Percentiles rank a stretch among this genome's conserved stretches.
Evolutionary conservation across 2,113 vertebrate genomes (phyloP).

Genomic region (Alosa alosa): DNA sequence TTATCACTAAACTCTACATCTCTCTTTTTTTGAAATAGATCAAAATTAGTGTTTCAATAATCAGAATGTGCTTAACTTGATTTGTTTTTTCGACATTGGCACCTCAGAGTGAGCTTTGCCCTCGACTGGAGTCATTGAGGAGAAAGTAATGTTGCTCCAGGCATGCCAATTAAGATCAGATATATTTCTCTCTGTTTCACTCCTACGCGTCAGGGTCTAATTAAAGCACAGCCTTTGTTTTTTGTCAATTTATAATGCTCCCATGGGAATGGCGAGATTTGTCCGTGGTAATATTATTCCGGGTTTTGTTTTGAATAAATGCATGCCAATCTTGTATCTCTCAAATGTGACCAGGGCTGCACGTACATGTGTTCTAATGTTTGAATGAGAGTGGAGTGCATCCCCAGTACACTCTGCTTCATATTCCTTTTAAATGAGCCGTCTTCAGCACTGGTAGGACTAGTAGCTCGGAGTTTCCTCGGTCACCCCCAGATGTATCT

Average conservation of each 20-base stretch:
- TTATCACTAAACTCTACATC: not conserved
- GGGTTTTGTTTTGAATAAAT: not conserved
- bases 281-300: not conserved
- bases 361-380: not conserved
- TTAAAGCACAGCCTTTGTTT: slow-evolving; percentile 7
- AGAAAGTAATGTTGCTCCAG: not conserved
- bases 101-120: not conserved
- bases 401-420: not conserved
- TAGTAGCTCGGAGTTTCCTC: not conserved
- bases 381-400: not conserved
- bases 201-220: not conserved
- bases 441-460: not conserved
- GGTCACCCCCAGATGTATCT: not conserved
- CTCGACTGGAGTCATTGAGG: not conserved
- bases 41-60: not conserved
- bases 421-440: not conserved
- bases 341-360: not conserved
- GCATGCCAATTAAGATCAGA: slow-evolving; percentile 1
- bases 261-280: not conserved
- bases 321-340: not conserved
- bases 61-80: not conserved
- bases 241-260: not conserved
- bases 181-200: not conserved
- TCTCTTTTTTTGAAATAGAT: not conserved
- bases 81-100: not conserved